These are phyloP conservation scores for Hippopotamus amphibius DNA, from an alignment of 2,113 vertebrate genomes.

Conservation along the genomic window DNA sequence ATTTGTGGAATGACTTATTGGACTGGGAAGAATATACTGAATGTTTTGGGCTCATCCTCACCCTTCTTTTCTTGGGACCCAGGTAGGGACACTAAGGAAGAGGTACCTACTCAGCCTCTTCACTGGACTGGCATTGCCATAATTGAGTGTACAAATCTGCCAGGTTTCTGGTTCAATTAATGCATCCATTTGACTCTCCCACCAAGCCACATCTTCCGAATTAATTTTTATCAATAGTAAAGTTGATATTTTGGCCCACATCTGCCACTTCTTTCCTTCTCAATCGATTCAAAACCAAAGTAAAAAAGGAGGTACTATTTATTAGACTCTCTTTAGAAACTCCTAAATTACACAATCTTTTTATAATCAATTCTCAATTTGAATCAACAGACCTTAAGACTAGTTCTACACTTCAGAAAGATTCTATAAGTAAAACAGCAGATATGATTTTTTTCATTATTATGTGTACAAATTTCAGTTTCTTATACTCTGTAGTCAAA, in stretches of 20 bases:
- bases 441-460: background rate
- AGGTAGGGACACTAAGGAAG: background rate
- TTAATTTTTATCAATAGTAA: constrained; percentile 21
- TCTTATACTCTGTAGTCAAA: constrained; percentile 1
- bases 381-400: constrained; percentile 1
- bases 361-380: background rate
- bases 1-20: background rate
- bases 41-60: background rate
- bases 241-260: background rate
- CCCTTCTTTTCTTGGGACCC: background rate
- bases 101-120: background rate
- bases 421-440: background rate
- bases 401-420: constrained; percentile 39
- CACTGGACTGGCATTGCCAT: background rate
- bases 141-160: background rate
- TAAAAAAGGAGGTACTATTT: constrained; percentile 5
- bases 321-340: background rate
- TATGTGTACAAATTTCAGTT: background rate
- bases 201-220: background rate
- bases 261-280: background rate
- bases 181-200: background rate
- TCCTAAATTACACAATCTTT: background rate
- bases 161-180: background rate
- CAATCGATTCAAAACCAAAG: background rate
- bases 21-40: background rate